These are phyloP conservation scores for Caenorhabditis uteleia DNA, from an alignment of 2,888 invertebrate species.

Conservation along the genomic window DNA sequence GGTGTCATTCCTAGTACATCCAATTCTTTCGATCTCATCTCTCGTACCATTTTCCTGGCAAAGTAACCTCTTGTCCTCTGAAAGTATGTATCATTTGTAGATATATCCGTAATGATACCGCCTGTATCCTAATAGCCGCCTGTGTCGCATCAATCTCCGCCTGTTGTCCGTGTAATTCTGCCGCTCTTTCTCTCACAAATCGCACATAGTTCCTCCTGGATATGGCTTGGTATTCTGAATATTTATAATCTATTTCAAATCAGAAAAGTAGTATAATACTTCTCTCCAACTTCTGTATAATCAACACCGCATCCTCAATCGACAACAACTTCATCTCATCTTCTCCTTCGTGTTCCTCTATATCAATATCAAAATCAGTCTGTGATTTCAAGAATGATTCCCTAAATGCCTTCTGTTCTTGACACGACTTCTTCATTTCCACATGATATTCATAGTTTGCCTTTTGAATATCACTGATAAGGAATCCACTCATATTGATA, in stretches of 20 bases:
- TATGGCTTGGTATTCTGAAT: constrained; percentile 61
- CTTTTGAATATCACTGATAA: constrained; percentile 1
- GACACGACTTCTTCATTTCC: constrained; percentile 25
- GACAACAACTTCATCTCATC: constrained; percentile 42
- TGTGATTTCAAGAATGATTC: constrained; percentile 36
- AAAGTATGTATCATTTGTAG: too few relatives aligned
- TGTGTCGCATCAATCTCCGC: constrained; percentile 52
- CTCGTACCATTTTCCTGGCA: constrained; percentile 48
- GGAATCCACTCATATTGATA: not conserved
- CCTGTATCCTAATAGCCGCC: constrained; percentile 60
- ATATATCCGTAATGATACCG: too few relatives aligned
- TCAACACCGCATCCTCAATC: constrained; percentile 56
- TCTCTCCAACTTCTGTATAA: constrained; percentile 59
- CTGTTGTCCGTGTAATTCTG: constrained; percentile 49
- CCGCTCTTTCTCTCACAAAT: constrained; percentile 59
- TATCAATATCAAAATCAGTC: constrained; percentile 38
- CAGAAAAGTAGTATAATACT: constrained; percentile 23
- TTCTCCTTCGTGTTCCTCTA: constrained; percentile 28
- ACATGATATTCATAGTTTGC: constrained; percentile 12
- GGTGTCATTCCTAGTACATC: constrained; percentile 45
- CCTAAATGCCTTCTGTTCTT: constrained; percentile 35
- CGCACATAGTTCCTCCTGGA: constrained; percentile 55
- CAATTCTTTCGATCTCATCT: constrained; percentile 49
- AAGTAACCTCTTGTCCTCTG: constrained; percentile 59
- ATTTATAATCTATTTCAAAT: not conserved